A percentile compares a stretch with the other conserved stretches of the same genome.
phyloP scores from a whole-genome alignment of 2,113 vertebrate species.

The Pseudolaguvia tuberculata region DNA sequence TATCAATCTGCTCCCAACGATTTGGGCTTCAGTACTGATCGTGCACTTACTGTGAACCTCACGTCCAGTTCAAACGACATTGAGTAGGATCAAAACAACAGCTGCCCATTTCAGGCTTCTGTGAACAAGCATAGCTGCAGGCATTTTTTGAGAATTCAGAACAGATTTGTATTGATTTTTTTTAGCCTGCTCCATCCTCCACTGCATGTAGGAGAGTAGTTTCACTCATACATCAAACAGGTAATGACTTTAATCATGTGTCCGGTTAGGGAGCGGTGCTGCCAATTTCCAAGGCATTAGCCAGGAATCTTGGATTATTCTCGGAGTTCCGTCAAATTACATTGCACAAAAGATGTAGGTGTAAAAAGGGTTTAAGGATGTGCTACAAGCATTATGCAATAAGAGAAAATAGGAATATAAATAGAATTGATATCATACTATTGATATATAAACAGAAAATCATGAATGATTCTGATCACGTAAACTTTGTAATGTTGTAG shows the following conservation, averaged over 20 bases:
- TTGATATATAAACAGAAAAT: too few species aligned
- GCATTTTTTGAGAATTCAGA: conserved; percentile 28
- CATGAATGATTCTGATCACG: too few species aligned
- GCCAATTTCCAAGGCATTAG: background rate
- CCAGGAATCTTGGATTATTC: conserved; percentile 8
- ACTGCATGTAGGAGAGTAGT: background rate
- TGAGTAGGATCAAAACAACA: conserved; percentile 38
- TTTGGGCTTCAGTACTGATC: background rate
- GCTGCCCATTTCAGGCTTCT: conserved; percentile 32
- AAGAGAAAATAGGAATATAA: too few species aligned
- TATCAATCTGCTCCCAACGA: conserved; percentile 19
- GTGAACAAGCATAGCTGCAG: conserved; percentile 30
- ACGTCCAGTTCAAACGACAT: conserved; percentile 30
- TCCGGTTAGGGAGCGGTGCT: conserved; percentile 5
- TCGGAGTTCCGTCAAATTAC: conserved; percentile 6
- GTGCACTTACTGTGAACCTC: background rate
- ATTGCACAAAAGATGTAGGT: too few species aligned
- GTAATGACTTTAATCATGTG: conserved; percentile 26
- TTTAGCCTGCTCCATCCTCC: conserved; percentile 9
- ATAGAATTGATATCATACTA: too few species aligned
- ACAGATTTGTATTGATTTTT: conserved; percentile 47
- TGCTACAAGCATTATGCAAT: too few species aligned
- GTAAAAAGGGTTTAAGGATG: too few species aligned
- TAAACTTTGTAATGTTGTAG: too few species aligned
- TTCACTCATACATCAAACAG: conserved; percentile 26